A percentile compares a stretch with the other conserved stretches of the same genome.
Conservation (phyloP, 2,113 vertebrate genomes). For the Hemiscyllium ocellatum region DNA sequence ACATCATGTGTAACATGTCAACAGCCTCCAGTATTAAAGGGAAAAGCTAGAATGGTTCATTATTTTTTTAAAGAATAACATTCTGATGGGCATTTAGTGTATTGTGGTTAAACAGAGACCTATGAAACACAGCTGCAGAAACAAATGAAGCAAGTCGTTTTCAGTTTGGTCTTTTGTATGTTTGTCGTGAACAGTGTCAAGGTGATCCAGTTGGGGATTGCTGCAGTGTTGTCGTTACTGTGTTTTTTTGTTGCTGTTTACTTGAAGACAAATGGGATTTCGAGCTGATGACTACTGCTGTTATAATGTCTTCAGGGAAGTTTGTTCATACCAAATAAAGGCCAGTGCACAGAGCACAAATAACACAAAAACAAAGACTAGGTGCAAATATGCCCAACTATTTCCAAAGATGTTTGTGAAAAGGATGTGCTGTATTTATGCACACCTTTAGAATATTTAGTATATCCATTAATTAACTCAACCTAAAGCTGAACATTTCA, state of each 20-base stretch:
- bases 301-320: not conserved
- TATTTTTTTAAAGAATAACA: not conserved
- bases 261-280: not conserved
- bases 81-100: not conserved
- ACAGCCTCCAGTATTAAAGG: not conserved
- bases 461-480: not conserved
- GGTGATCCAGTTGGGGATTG: not conserved
- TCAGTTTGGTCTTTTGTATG: not conserved
- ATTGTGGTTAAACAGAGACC: not conserved
- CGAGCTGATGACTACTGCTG: not conserved
- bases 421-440: not conserved
- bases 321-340: not conserved
- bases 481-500: not conserved
- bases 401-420: not conserved
- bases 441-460: not conserved
- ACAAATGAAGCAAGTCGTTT: not conserved
- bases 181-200: not conserved
- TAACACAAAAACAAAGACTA: not conserved
- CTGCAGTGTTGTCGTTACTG: not conserved
- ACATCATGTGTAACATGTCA: not conserved
- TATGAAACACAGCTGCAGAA: not conserved
- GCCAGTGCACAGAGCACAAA: not conserved
- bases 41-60: not conserved
- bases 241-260: not conserved
- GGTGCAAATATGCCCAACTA: not conserved